Evolutionary conservation across 2,113 vertebrate genomes (phyloP).

Genomic region (Hippotragus niger): DNA sequence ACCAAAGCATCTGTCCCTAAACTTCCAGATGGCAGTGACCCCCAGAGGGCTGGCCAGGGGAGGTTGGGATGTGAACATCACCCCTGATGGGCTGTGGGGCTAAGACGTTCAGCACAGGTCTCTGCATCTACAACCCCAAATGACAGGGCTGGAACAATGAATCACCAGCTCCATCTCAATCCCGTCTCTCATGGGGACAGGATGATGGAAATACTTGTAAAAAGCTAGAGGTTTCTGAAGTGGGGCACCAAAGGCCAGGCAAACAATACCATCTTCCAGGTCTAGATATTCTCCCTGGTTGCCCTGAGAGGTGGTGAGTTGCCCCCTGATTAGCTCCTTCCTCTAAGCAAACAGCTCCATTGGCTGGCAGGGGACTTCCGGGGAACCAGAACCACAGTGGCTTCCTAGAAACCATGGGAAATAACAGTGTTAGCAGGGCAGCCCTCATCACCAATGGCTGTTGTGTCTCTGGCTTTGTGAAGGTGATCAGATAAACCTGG

Average conservation of each 20-base stretch:
- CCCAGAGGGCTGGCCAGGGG: not conserved
- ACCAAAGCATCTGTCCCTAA: not conserved
- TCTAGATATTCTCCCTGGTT: not conserved
- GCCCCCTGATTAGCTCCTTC: not conserved
- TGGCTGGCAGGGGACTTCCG: not conserved
- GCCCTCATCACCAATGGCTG: not conserved
- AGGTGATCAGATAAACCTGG: not conserved
- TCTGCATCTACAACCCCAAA: not conserved
- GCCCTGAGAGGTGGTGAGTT: not conserved
- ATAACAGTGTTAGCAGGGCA: not conserved
- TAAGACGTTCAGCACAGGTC: not conserved
- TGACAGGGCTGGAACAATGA: not conserved
- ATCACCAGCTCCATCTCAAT: not conserved
- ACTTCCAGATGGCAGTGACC: not conserved
- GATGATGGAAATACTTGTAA: not conserved
- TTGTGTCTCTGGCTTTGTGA: not conserved
- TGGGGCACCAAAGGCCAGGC: not conserved
- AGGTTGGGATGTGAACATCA: not conserved
- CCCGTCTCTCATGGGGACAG: not conserved
- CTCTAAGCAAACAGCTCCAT: not conserved
- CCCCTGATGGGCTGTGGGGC: not conserved
- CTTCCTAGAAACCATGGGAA: not conserved
- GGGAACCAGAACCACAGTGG: not conserved
- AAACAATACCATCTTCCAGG: rapidly evolving
- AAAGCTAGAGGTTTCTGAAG: not conserved